Base-by-base conservation (phyloP, 2,888 invertebrate genomes). In the Cataglyphis albicans region DNA sequence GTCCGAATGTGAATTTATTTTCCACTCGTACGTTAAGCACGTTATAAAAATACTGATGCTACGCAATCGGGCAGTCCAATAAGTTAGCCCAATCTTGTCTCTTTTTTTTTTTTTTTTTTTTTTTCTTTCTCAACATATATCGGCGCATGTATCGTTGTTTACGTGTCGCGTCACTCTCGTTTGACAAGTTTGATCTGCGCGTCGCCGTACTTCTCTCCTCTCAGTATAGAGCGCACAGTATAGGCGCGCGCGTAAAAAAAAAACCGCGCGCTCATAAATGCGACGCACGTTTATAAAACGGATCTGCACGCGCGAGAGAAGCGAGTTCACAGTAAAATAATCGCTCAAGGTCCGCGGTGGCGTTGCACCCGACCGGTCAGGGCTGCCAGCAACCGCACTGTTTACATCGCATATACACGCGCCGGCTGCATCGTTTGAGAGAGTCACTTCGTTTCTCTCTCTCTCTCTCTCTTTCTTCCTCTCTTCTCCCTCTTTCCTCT, bases 281-380 rank as follows among this genome's bases (percentile, higher is more conserved):
- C 84, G 83, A 82, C 59, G 81, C 85, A 81, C 86, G 87, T n/a
- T 48, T 48, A 52, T 85, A 81, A 87, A 81, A 76, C 83, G 84
- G 80, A 83, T 84, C 82, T 63, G 61, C 70, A 73, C 29, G 32
- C 48, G 21, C 55, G 57, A 18, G 61, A 65, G 78, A 80, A 32
- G 73, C 61, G 81, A 87, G 88, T 93, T 92, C 91, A 91, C 93
- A 92, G 94, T 94, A 94, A 94, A 94, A 94, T 94, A 94, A 94
- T 94, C 94, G 94, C 91, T 94, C 94, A 94, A 94, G 94, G 94
- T 94, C 93, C 92, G 91, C 89, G 90, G 92, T 93, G 94, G 94
- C 94, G 94, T 94, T 94, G 94, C 94, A 94, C 94, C 91, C 94
- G 92, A 87, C 90, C 88, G 89, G 87, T 89, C 93, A 93, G 92